Conservation (phyloP, 2,888 invertebrate genomes). For the Apodemia duryi region DNA sequence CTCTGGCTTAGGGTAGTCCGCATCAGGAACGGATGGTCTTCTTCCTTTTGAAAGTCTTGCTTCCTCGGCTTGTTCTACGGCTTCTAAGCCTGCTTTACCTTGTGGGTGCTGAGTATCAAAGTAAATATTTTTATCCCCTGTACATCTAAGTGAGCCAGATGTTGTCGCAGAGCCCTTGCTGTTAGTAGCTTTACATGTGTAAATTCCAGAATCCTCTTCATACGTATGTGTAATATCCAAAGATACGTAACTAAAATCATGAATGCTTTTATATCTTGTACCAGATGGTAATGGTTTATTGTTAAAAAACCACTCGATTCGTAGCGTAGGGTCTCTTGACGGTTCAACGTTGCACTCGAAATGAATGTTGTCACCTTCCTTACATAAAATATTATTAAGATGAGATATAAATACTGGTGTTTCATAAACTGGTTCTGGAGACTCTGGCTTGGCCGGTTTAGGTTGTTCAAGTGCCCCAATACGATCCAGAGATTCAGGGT, state of each 20-base stretch:
- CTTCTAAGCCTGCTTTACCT: constrained; percentile 93
- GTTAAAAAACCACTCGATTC: constrained; percentile 97
- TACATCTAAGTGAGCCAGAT: constrained; percentile 92
- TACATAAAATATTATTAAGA: constrained; percentile 92
- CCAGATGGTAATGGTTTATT: constrained; percentile 93
- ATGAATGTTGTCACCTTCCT: constrained; percentile 92
- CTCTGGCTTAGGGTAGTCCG: constrained; percentile 89
- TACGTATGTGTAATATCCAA: constrained; percentile 93
- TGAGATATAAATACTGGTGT: constrained; percentile 94
- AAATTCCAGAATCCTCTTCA: constrained; percentile 95
- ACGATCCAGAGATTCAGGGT: constrained; percentile 92
- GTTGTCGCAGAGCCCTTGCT: constrained; percentile 94
- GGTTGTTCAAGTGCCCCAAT: constrained; percentile 93
- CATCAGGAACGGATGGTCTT: constrained; percentile 85
- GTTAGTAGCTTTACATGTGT: constrained; percentile 94
- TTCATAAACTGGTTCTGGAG: constrained; percentile 89
- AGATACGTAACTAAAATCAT: constrained; percentile 97
- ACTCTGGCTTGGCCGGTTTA: constrained; percentile 81
- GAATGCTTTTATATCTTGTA: constrained; percentile 93
- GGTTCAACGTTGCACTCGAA: constrained; percentile 96
- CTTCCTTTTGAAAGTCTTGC: constrained; percentile 86
- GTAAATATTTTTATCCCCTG: constrained; percentile 87
- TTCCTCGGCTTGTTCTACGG: constrained; percentile 93
- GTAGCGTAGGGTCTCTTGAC: constrained; percentile 92
- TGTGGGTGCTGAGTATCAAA: constrained; percentile 97